These are phyloP conservation scores for Leucoraja ocellata DNA, from an alignment of 2,797 vertebrate species.

Conservation along the genomic window DNA sequence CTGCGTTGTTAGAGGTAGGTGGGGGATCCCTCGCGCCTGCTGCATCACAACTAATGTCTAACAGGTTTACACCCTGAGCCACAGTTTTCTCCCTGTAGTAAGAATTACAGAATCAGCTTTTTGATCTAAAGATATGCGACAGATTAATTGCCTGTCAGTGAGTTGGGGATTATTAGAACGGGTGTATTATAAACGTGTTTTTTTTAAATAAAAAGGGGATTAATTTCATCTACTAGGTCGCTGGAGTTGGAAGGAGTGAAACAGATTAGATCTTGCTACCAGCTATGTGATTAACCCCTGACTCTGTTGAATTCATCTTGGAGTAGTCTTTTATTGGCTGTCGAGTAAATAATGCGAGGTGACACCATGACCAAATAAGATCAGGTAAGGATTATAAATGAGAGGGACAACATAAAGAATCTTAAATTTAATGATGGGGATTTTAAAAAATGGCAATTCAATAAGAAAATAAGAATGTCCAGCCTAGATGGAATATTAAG, in stretches of 20 bases:
- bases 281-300: background rate
- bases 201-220: background rate
- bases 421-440: background rate
- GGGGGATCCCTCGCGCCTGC: background rate
- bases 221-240: background rate
- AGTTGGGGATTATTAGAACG: background rate
- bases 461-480: background rate
- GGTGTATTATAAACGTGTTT: no score
- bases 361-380: background rate
- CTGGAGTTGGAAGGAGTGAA: background rate
- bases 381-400: background rate
- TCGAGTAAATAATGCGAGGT: background rate
- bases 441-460: background rate
- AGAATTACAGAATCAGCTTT: background rate
- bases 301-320: background rate
- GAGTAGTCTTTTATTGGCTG: background rate
- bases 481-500: background rate
- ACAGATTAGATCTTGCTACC: background rate
- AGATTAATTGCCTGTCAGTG: background rate
- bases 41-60: constrained; percentile 27
- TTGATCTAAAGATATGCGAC: background rate
- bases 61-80: background rate
- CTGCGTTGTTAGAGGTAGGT: background rate
- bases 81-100: background rate
- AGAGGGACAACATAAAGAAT: background rate